Conservation (phyloP, 2,888 invertebrate genomes). For the Hydraecia micacea region DNA sequence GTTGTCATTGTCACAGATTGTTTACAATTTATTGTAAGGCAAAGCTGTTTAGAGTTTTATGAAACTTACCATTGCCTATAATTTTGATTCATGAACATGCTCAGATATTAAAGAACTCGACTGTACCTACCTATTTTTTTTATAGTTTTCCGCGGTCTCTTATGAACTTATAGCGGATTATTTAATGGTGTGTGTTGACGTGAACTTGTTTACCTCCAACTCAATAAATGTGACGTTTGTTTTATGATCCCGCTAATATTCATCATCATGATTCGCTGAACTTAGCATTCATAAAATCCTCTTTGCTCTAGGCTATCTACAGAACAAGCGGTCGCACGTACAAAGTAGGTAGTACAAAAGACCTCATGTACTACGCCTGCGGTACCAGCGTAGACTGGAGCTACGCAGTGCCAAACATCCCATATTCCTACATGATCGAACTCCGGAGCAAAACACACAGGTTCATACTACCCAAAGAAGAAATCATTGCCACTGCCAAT, state of each 20-base stretch:
- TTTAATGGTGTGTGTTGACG: neutral
- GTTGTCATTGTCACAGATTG: too few relatives aligned
- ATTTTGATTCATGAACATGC: too few relatives aligned
- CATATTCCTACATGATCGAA: slow-evolving; percentile 86
- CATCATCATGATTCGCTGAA: too few relatives aligned
- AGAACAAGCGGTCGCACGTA: slow-evolving; percentile 80
- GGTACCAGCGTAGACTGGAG: slow-evolving; percentile 87
- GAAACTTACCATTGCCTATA: too few relatives aligned
- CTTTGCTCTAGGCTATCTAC: slow-evolving; percentile 78
- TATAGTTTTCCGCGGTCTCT: neutral
- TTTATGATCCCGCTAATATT: neutral
- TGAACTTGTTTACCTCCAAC: neutral
- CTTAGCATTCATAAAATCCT: neutral
- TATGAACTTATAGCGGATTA: neutral
- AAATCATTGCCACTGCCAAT: slow-evolving; percentile 77
- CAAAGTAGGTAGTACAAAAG: slow-evolving; percentile 87
- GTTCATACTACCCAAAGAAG: slow-evolving; percentile 83
- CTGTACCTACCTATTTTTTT: too few relatives aligned
- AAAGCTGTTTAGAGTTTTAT: too few relatives aligned
- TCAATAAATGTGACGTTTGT: neutral
- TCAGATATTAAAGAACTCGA: too few relatives aligned
- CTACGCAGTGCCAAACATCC: slow-evolving; percentile 81
- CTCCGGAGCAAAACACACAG: slow-evolving; percentile 81
- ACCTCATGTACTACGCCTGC: slow-evolving; percentile 86
- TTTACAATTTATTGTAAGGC: too few relatives aligned